These are phyloP conservation scores for Polia nebulosa DNA, from an alignment of 2,888 invertebrate genomes.

Conservation along the genomic window DNA sequence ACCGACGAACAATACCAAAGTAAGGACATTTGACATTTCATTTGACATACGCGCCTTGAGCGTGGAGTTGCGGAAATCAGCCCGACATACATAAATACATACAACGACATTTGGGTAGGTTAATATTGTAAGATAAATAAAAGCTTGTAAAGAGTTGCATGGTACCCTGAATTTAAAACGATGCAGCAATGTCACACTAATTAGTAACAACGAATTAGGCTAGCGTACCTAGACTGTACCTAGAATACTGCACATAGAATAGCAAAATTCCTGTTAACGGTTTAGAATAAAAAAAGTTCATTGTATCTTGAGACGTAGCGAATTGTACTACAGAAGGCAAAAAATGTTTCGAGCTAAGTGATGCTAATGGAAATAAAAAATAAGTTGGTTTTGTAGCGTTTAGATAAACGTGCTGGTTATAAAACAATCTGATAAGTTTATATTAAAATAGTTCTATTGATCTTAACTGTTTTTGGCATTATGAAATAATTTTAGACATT, in stretches of 20 bases:
- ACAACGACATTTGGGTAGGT: too few species aligned
- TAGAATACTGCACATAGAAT: background rate
- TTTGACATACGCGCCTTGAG: too few species aligned
- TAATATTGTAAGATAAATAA: too few species aligned
- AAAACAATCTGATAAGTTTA: conserved; percentile 9
- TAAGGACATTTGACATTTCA: too few species aligned
- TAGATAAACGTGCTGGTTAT: conserved; percentile 9
- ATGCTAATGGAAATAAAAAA: conserved; percentile 21
- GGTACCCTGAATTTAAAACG: background rate
- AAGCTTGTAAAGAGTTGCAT: too few species aligned
- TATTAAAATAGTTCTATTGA: background rate
- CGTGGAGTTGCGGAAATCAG: too few species aligned
- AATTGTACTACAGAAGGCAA: conserved; percentile 53
- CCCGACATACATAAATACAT: too few species aligned
- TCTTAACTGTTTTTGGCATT: background rate
- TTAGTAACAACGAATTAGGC: conserved; percentile 26
- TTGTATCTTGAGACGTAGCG: conserved; percentile 25
- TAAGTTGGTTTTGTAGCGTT: conserved; percentile 23
- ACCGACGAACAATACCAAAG: too few species aligned
- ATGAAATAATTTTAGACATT: background rate
- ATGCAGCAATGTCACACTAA: conserved; percentile 19
- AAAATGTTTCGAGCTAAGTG: conserved; percentile 49
- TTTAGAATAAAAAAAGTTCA: conserved; percentile 31
- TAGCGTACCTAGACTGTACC: conserved; percentile 15
- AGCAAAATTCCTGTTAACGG: conserved; percentile 36